phyloP scores from a whole-genome alignment of 2,797 vertebrate species.

The Rhinogobio ventralis region DNA sequence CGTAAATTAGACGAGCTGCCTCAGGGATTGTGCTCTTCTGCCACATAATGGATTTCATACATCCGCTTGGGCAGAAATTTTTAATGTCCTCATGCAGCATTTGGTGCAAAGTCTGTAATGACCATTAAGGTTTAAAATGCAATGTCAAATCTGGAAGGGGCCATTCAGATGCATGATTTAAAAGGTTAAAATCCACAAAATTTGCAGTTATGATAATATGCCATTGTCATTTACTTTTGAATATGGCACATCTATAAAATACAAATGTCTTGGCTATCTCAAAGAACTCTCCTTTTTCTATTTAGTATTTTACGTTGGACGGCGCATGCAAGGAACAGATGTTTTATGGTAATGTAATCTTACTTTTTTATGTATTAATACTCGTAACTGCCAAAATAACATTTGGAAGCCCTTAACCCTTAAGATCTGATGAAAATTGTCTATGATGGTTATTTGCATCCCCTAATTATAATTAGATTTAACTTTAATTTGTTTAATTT shows the following conservation, averaged over 20 bases:
- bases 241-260: constrained; percentile 2
- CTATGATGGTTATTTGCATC: neutral
- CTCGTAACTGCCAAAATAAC: neutral
- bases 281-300: neutral
- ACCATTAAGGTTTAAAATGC: constrained; percentile 42
- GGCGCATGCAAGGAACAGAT: neutral
- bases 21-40: constrained; percentile 42
- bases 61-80: constrained; percentile 27
- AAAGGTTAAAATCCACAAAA: constrained; percentile 38
- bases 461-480: neutral
- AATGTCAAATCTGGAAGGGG: neutral
- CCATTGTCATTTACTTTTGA: neutral
- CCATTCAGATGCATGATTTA: constrained; percentile 27
- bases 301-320: neutral
- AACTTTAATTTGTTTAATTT: neutral
- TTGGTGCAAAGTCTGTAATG: constrained; percentile 48
- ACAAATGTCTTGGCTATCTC: neutral
- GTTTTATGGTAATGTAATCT: neutral
- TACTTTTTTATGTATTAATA: neutral
- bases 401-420: neutral
- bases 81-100: constrained; percentile 25
- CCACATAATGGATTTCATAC: constrained; percentile 45
- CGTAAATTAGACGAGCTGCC: constrained; percentile 48
- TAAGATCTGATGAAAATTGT: neutral
- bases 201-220: constrained; percentile 3